Conservation (phyloP, 2,888 invertebrate species). For the Orchesellides sinensis region DNA sequence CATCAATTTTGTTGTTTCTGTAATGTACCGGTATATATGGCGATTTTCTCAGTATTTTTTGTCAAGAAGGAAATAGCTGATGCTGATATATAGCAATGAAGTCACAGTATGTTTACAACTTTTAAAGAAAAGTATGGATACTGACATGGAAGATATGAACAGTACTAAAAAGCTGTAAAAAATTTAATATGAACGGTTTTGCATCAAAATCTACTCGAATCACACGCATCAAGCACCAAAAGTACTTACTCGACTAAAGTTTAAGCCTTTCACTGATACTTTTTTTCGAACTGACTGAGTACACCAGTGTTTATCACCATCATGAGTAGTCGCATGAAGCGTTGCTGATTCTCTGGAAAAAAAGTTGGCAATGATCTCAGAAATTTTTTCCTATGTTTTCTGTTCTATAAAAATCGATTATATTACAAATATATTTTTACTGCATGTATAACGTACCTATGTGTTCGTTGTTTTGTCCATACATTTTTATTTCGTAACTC, state of each 20-base stretch:
- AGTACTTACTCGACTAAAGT: neutral
- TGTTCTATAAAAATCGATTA: conserved; percentile 29
- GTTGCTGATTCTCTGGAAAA: conserved; percentile 13
- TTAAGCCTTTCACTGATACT: neutral
- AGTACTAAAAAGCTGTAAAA: conserved; percentile 11
- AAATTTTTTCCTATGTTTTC: conserved; percentile 20
- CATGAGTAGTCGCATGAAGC: conserved; percentile 1
- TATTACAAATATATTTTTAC: too few relatives aligned
- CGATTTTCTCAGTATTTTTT: neutral
- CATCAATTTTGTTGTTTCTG: too few relatives aligned
- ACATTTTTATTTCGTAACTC: too few relatives aligned
- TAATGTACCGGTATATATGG: too few relatives aligned
- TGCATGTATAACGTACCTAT: too few relatives aligned
- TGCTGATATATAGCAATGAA: neutral
- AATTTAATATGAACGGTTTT: conserved; percentile 29
- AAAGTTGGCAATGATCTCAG: conserved; percentile 18
- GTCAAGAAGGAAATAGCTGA: neutral
- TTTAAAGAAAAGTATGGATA: neutral
- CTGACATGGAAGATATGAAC: neutral
- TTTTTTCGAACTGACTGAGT: neutral
- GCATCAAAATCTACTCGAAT: conserved; percentile 30
- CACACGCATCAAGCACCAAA: conserved; percentile 21
- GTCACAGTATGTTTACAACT: conserved; percentile 7
- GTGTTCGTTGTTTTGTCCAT: too few relatives aligned
- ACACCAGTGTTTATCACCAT: neutral